Percentiles rank a stretch among this genome's conserved stretches.
These are phyloP conservation scores for Sigmodon hispidus DNA, from an alignment of 2,113 vertebrate species.

Conservation along the genomic window DNA sequence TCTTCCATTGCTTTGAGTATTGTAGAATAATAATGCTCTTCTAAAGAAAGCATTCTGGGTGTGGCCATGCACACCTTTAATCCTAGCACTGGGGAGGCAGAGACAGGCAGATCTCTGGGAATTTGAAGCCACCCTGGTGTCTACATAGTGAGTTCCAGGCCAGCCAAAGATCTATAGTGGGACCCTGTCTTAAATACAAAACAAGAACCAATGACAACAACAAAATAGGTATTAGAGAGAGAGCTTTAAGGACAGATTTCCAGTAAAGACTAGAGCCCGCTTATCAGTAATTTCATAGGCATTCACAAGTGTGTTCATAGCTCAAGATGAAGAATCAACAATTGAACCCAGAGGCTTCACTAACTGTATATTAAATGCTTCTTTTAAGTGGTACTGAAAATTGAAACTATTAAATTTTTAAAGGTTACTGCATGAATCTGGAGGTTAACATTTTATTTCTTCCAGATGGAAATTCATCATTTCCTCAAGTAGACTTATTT, in stretches of 20 bases:
- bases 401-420: background rate
- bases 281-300: background rate
- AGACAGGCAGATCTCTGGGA: background rate
- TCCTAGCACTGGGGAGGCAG: background rate
- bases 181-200: background rate
- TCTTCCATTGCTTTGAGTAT: background rate
- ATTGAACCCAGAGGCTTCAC: background rate
- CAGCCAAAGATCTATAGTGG: background rate
- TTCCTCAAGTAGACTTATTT: conserved; percentile 48
- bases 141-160: background rate
- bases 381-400: background rate
- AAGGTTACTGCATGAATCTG: background rate
- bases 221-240: background rate
- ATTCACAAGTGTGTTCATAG: background rate
- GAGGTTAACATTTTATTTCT: conserved; percentile 22
- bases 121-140: background rate
- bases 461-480: background rate
- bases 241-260: background rate
- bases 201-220: background rate
- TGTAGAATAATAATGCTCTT: background rate
- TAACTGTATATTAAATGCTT: background rate
- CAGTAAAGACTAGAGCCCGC: conserved; percentile 25
- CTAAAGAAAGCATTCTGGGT: background rate
- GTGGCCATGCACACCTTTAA: fast-evolving
- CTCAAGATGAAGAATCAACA: background rate